These are phyloP conservation scores for Pachycephus smyrnensis DNA, from an alignment of 2,888 invertebrate genomes.

Conservation along the genomic window DNA sequence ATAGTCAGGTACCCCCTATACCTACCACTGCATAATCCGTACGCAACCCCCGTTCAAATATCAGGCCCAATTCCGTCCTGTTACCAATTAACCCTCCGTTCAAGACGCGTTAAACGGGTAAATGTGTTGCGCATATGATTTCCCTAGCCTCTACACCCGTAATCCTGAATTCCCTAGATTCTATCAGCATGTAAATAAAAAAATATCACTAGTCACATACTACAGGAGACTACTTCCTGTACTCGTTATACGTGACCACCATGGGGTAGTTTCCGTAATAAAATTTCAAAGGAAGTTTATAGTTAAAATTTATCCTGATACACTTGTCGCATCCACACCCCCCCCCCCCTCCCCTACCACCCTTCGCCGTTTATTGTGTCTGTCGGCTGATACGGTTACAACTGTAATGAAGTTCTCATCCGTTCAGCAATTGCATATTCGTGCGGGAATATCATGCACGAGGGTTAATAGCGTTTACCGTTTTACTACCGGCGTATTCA, in stretches of 20 bases:
- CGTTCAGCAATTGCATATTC: slow-evolving; percentile 23
- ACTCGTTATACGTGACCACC: not conserved
- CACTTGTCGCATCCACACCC: not conserved
- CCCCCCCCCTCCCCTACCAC: too few species aligned
- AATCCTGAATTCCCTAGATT: not conserved
- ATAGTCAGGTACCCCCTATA: slow-evolving; percentile 36
- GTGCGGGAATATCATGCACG: slow-evolving; percentile 8
- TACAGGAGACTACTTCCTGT: not conserved
- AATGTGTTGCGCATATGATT: not conserved
- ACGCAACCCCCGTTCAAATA: not conserved
- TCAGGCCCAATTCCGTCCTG: not conserved
- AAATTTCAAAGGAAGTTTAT: not conserved
- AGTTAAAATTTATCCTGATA: not conserved
- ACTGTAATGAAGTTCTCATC: slow-evolving; percentile 39
- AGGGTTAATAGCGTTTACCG: slow-evolving; percentile 43
- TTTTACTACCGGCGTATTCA: slow-evolving; percentile 26
- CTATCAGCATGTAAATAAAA: not conserved
- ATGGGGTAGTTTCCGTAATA: not conserved
- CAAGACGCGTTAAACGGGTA: not conserved
- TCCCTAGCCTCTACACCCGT: not conserved
- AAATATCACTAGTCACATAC: not conserved
- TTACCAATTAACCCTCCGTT: not conserved
- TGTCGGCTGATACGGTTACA: slow-evolving; percentile 31
- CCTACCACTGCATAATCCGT: not conserved
- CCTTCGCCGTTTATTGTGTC: not conserved